phyloP scores from a whole-genome alignment of 2,888 invertebrate genomes.

The Watsonalla binaria region DNA sequence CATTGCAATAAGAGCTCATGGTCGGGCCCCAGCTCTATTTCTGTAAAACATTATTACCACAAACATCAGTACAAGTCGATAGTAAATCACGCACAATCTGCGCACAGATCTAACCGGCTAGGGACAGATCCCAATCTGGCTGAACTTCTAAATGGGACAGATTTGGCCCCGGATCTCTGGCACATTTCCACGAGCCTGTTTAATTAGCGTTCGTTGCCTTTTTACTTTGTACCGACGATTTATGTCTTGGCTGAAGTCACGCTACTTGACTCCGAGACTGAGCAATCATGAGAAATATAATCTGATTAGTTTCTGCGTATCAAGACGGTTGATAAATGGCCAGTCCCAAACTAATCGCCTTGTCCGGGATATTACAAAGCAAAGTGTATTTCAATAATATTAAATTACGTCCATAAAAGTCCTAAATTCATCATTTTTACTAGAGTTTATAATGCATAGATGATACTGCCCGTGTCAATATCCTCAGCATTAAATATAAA shows the following conservation, averaged over 20 bases:
- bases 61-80: not conserved
- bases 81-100: slow-evolving; percentile 2
- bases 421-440: too few species aligned
- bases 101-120: slow-evolving; percentile 18
- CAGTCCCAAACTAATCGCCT: not conserved
- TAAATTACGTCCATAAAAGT: not conserved
- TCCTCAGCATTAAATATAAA: slow-evolving; percentile 17
- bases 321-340: not conserved
- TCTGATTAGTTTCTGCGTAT: not conserved
- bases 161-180: slow-evolving; percentile 38
- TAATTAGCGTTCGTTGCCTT: slow-evolving; percentile 41
- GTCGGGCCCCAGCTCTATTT: not conserved
- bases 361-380: too few species aligned
- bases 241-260: slow-evolving; percentile 30
- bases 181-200: slow-evolving; percentile 41
- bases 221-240: slow-evolving; percentile 23
- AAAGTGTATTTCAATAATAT: too few species aligned
- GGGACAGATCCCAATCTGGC: slow-evolving; percentile 1
- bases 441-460: not conserved
- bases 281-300: slow-evolving; percentile 12
- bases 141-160: not conserved
- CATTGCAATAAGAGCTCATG: too few species aligned
- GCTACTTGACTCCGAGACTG: slow-evolving; percentile 23
- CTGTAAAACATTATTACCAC: not conserved
- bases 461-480: slow-evolving; percentile 6